These are phyloP conservation scores for Mimachlamys varia DNA, from an alignment of 2,888 invertebrate genomes.

Conservation along the genomic window DNA sequence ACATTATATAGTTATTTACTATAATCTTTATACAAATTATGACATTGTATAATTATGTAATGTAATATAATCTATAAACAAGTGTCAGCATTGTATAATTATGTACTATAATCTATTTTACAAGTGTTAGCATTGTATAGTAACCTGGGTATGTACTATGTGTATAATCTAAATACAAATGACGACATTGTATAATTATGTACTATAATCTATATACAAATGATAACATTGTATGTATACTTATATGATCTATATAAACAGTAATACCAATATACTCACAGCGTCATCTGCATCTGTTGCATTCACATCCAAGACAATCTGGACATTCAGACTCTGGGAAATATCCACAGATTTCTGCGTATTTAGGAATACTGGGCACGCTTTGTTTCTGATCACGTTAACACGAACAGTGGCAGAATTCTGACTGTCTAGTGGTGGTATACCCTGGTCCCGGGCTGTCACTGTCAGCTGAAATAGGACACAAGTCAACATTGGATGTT, in stretches of 20 bases:
- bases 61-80: no score
- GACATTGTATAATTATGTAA: no score
- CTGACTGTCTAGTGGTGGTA: slow-evolving; percentile 58
- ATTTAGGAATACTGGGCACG: slow-evolving; percentile 71
- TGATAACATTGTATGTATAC: no score
- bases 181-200: no score
- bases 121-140: not conserved
- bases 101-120: no score
- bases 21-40: no score
- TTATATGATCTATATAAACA: no score
- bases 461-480: slow-evolving; percentile 62
- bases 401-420: slow-evolving; percentile 69
- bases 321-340: slow-evolving; percentile 49
- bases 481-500: not conserved
- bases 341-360: slow-evolving; percentile 63
- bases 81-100: no score
- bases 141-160: not conserved
- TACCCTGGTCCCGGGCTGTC: slow-evolving; percentile 66
- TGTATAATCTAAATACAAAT: no score
- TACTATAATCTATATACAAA: no score
- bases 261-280: no score
- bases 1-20: no score
- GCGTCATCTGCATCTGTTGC: slow-evolving; percentile 63
- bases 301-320: slow-evolving; percentile 54
- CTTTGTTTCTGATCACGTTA: slow-evolving; percentile 65